Base-by-base conservation (phyloP, 2,113 vertebrate species). In the Coptodon bakossiorum region DNA sequence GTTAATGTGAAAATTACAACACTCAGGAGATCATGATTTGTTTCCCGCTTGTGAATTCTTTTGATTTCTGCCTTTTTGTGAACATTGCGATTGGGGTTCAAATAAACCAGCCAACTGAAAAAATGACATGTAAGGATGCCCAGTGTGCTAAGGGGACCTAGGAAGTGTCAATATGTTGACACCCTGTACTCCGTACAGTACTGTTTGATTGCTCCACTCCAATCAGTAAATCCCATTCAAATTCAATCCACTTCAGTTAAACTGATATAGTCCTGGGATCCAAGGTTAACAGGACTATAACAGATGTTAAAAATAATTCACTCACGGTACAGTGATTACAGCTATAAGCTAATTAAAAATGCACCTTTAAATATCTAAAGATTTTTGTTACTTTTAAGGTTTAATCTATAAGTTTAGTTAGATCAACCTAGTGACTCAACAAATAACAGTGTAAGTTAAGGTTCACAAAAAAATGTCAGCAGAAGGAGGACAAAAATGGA, bases 1-100 rank as follows among this genome's bases (percentile, higher is more conserved):
- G 38, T 73, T 24, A 10, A 0, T 16, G 66, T 45, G 2, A 45
- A 45, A 27, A 73, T 45, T 27, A 6, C 40, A 76, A 11, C 68
- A 48, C 9, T 76, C 40, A 7, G 40, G 40, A 45, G 68, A 45
- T 43, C 5, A 73, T 45, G 9, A 3, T 45, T 73, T 17, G 22
- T 45, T 16, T 45, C 68, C 68, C 2, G 0, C 14, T 0, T 73
- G 68, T 0, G 9, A 1, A 73, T 45, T 73, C 1, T 66, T 66
- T 22, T 66, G 5, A 43, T 6, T 71, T 16, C 12, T 71, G 7
- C 66, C 38, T 73, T 73, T 73, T 45, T 71, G 13, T 4, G 22
- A 45, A 43, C 0, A 43, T 10, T 71, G n/a, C 8, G 3, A 71
- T 16, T 43, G 66, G n/a, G 38, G 19, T 71, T 71, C 13, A 73